phyloP scores from a whole-genome alignment of 2,888 invertebrate genomes.

The Plagodis pulveraria region DNA sequence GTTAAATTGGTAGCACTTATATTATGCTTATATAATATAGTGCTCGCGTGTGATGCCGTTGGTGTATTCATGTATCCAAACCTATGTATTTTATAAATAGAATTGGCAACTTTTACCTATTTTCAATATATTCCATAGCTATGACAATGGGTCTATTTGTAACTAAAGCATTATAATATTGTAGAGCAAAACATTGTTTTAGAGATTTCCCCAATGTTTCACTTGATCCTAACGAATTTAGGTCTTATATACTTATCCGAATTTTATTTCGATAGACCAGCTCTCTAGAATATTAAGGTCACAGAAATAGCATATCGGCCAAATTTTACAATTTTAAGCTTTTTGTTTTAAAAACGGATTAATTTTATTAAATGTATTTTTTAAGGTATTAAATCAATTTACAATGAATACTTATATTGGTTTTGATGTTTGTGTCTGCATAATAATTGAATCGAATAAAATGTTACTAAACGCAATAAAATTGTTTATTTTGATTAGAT shows the following conservation, averaged over 20 bases:
- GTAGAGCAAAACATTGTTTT: constrained; percentile 11
- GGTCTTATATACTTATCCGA: constrained; percentile 5
- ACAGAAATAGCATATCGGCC: constrained; percentile 20
- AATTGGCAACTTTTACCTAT: too few species aligned
- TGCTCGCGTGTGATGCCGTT: too few species aligned
- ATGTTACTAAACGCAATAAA: constrained; percentile 37
- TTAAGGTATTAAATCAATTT: constrained; percentile 11
- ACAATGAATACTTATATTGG: constrained; percentile 34
- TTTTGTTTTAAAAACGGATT: constrained; percentile 1
- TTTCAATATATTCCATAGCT: too few species aligned
- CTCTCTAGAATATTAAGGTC: constrained; percentile 28
- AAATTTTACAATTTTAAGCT: constrained; percentile 16
- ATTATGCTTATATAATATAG: too few species aligned
- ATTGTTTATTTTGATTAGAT: background rate
- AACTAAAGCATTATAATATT: constrained; percentile 18
- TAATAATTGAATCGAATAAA: constrained; percentile 48
- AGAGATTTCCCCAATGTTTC: background rate
- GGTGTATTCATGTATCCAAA: too few species aligned
- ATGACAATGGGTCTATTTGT: background rate
- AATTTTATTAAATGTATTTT: constrained; percentile 8
- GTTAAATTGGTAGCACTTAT: too few species aligned
- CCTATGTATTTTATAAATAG: background rate
- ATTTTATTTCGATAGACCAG: constrained; percentile 19
- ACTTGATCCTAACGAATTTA: background rate
- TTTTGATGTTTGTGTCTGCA: constrained; percentile 43